A percentile compares a stretch with the other conserved stretches of the same genome.
Conservation (phyloP, 2,888 invertebrate species). For the Drosophila quinaria region DNA sequence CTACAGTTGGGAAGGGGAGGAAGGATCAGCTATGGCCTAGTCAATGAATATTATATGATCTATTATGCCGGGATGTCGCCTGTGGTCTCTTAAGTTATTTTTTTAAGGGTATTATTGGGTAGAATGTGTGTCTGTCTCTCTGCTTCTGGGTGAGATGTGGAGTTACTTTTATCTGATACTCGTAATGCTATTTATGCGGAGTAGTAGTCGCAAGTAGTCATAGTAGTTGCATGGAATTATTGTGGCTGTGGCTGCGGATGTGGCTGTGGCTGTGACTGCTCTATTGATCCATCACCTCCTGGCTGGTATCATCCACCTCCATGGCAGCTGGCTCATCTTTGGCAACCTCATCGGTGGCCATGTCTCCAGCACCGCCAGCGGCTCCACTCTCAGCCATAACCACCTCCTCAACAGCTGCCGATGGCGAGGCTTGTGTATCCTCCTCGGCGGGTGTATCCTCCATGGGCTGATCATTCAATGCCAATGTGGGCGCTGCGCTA, state of each 20-base stretch:
- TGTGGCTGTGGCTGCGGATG: constrained; percentile 14
- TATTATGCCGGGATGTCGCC: constrained; percentile 9
- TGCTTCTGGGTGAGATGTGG: constrained; percentile 9
- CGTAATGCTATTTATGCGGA: constrained; percentile 54
- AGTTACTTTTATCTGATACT: constrained; percentile 33
- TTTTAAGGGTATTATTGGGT: neutral
- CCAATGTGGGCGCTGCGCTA: constrained; percentile 61
- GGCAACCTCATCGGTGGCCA: constrained; percentile 82
- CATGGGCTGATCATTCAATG: constrained; percentile 78
- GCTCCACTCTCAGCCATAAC: constrained; percentile 78
- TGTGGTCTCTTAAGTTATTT: constrained; percentile 7
- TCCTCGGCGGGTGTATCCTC: constrained; percentile 83
- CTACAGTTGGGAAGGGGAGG: constrained; percentile 5
- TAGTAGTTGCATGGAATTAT: constrained; percentile 48
- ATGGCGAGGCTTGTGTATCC: constrained; percentile 50
- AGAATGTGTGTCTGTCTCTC: neutral
- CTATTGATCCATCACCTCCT: constrained; percentile 86
- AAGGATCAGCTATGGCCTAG: constrained; percentile 41
- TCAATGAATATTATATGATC: constrained; percentile 27
- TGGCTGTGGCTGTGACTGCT: neutral
- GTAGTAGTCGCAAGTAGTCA: constrained; percentile 59
- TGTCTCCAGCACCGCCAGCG: constrained; percentile 66
- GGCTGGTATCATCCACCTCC: constrained; percentile 86
- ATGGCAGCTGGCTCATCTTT: constrained; percentile 84
- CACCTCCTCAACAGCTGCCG: constrained; percentile 79